Evolutionary conservation across 2,113 vertebrate species (phyloP).

Genomic region (Melanerpes aurifrons): DNA sequence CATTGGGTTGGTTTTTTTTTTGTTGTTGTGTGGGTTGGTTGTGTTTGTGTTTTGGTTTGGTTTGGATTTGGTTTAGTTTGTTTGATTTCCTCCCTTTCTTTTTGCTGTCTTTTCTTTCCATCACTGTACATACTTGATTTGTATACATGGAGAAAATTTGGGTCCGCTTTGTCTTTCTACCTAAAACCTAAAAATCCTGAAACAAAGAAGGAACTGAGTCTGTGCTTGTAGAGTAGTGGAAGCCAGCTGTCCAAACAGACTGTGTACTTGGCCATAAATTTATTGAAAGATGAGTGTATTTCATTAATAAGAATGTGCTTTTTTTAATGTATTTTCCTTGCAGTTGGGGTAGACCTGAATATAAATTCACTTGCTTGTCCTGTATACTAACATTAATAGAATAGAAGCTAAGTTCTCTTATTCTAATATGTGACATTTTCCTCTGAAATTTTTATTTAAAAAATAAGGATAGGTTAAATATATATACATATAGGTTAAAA

Average conservation of each 20-base stretch:
- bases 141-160: background rate
- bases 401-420: background rate
- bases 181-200: background rate
- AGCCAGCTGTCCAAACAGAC: conserved; percentile 46
- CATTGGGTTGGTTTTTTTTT: too few species aligned
- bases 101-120: background rate
- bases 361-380: background rate
- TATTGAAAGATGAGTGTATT: background rate
- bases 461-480: background rate
- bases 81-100: too few species aligned
- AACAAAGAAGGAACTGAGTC: background rate
- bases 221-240: background rate
- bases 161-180: background rate
- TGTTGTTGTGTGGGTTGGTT: too few species aligned
- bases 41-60: too few species aligned
- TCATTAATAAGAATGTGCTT: conserved; percentile 8
- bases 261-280: background rate
- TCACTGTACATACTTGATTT: background rate
- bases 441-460: background rate
- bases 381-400: background rate
- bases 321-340: conserved; percentile 27
- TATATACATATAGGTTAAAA: too few species aligned
- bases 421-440: background rate
- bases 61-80: too few species aligned
- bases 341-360: background rate